Conservation (phyloP, 1,140 invertebrate species). For the Eupristina koningsbergeri region DNA sequence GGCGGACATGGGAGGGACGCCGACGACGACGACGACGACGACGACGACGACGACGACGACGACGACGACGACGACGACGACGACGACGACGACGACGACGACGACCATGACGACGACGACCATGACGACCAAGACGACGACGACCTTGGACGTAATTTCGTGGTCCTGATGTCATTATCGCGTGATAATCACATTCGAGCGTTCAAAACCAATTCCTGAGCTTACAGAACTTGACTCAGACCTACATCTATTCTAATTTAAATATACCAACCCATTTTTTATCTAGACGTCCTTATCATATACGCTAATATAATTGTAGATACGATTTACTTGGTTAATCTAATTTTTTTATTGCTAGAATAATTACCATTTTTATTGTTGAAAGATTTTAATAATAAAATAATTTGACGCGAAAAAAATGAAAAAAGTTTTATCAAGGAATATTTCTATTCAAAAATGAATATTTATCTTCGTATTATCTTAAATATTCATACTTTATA, state of each 20-base stretch:
- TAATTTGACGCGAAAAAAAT: too few species aligned
- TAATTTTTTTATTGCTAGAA: too few species aligned
- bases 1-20: too few species aligned
- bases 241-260: constrained; percentile 29
- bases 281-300: too few species aligned
- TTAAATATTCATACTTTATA: neutral
- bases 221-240: constrained; percentile 18
- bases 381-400: too few species aligned
- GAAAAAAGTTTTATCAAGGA: too few species aligned
- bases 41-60: constrained; percentile 1
- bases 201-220: constrained; percentile 19
- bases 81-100: neutral
- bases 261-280: neutral
- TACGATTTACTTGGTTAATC: too few species aligned
- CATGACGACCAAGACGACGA: neutral
- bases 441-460: too few species aligned
- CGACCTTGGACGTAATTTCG: constrained; percentile 49
- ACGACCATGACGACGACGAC: constrained; percentile 6
- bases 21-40: neutral
- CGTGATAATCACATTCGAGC: constrained; percentile 50
- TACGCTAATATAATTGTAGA: too few species aligned
- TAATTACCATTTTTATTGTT: too few species aligned
- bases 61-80: neutral
- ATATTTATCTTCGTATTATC: too few species aligned
- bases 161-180: constrained; percentile 43